Conservation (phyloP, 2,797 vertebrate species). For the Paguma larvata region DNA sequence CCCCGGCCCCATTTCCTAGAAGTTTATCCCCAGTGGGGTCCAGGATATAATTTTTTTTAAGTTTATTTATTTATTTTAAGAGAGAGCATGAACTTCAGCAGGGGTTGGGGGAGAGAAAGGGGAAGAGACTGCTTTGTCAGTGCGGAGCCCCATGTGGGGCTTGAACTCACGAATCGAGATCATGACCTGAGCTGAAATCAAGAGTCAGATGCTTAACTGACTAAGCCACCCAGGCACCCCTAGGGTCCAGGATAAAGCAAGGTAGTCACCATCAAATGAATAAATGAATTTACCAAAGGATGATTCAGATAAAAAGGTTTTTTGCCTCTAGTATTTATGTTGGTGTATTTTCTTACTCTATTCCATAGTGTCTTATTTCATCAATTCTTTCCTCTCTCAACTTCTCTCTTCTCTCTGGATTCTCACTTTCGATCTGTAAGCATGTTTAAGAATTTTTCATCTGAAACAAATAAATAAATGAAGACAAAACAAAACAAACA, state of each 20-base stretch:
- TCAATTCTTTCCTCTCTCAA: conserved; percentile 29
- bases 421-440: neutral
- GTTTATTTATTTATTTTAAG: too few relatives aligned
- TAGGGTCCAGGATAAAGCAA: neutral
- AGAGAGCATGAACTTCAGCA: too few relatives aligned
- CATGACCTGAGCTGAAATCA: too few relatives aligned
- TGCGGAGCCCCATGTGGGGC: too few relatives aligned
- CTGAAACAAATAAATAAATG: neutral
- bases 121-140: too few relatives aligned
- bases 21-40: neutral
- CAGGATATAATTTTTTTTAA: neutral
- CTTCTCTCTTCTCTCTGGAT: neutral
- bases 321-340: neutral
- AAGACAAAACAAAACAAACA: neutral
- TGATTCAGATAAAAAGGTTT: neutral
- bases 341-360: conserved; percentile 55
- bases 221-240: too few relatives aligned
- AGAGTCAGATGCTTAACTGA: too few relatives aligned
- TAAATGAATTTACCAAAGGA: conserved; percentile 43
- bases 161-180: too few relatives aligned
- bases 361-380: conserved; percentile 34
- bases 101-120: too few relatives aligned
- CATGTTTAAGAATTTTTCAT: neutral
- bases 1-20: neutral
- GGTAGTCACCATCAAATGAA: neutral